A percentile compares a stretch with the other conserved stretches of the same genome.
Conservation (phyloP, 2,797 vertebrate species). For the Eremophila alpestris region DNA sequence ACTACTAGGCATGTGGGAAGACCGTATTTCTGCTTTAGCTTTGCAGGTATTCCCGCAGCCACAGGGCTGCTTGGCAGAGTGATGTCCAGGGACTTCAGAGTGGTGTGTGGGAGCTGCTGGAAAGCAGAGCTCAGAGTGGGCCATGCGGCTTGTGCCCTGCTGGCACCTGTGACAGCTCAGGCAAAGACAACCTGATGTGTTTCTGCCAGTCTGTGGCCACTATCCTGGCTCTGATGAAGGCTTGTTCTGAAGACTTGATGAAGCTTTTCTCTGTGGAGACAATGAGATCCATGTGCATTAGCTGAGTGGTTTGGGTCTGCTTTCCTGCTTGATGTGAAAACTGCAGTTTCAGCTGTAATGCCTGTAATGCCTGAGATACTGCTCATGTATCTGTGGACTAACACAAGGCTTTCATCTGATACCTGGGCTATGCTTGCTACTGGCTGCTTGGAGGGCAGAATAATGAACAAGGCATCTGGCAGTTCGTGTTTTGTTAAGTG, state of each 20-base stretch:
- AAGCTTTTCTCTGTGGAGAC: background rate
- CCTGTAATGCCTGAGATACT: background rate
- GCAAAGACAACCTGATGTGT: background rate
- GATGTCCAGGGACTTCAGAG: background rate
- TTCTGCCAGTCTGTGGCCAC: fast-evolving
- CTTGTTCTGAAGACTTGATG: fast-evolving
- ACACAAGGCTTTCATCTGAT: background rate
- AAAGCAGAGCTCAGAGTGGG: background rate
- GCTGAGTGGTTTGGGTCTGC: background rate
- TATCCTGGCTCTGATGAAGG: background rate
- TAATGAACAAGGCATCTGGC: background rate
- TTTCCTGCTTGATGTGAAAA: background rate
- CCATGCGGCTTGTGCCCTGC: background rate
- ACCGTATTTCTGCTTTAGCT: background rate
- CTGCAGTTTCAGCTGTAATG: background rate
- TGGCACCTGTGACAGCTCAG: fast-evolving
- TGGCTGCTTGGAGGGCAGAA: background rate
- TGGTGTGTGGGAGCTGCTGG: fast-evolving
- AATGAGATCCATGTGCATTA: background rate
- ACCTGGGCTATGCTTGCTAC: background rate
- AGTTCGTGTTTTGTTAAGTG: background rate
- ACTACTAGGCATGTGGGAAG: background rate
- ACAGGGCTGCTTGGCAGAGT: background rate
- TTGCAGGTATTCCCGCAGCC: fast-evolving
- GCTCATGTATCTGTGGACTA: fast-evolving